Conservation (phyloP, 2,113 vertebrate species). For the Microtus ochrogaster region DNA sequence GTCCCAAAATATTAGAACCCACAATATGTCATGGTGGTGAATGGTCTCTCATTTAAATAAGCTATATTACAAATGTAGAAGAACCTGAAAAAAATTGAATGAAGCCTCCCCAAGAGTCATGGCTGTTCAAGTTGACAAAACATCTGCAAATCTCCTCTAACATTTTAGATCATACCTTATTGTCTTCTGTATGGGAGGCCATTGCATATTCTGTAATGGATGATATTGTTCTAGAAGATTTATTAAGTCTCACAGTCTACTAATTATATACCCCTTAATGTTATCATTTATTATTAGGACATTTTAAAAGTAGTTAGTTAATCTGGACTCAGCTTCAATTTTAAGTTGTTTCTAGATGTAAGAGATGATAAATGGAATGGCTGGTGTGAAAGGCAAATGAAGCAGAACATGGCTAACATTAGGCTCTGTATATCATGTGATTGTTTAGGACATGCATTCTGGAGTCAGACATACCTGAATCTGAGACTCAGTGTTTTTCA, state of each 20-base stretch:
- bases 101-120: neutral
- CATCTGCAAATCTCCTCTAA: neutral
- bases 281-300: neutral
- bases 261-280: conserved; percentile 31
- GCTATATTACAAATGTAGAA: neutral
- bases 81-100: conserved; percentile 1
- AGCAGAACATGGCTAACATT: neutral
- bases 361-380: neutral
- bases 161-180: conserved; percentile 38
- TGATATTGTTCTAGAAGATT: conserved; percentile 5
- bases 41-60: neutral
- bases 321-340: neutral
- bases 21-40: no score
- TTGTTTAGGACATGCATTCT: neutral
- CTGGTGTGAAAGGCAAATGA: no score
- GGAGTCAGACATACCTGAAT: neutral
- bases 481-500: neutral
- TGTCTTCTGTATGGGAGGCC: neutral
- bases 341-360: conserved; percentile 23
- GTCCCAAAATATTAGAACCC: neutral
- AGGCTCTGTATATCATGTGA: neutral
- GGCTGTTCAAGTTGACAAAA: neutral
- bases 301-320: conserved; percentile 10
- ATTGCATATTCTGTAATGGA: conserved; percentile 20
- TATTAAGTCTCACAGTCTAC: conserved; percentile 18